These are phyloP conservation scores for Colaptes auratus DNA, from an alignment of 2,113 vertebrate genomes.

Conservation along the genomic window DNA sequence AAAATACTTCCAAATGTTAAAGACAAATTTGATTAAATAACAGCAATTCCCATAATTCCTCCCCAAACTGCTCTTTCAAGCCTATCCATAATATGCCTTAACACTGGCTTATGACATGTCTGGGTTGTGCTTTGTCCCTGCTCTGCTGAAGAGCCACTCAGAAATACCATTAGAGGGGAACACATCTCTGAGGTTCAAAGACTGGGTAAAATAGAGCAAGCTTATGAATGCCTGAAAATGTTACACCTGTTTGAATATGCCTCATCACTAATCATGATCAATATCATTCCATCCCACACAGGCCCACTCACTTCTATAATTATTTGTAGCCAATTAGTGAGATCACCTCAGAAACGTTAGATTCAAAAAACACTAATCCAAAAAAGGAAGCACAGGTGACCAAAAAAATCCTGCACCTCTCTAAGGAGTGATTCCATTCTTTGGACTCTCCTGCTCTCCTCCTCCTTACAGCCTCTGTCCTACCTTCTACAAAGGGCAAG, in stretches of 20 bases:
- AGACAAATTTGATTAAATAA: neutral
- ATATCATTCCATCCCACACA: constrained; percentile 35
- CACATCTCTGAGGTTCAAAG: constrained; percentile 40
- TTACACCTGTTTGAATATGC: constrained; percentile 1
- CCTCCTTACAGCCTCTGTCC: neutral
- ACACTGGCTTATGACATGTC: neutral
- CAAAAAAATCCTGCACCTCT: constrained; percentile 5
- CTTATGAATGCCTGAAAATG: constrained; percentile 26
- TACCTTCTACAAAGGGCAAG: neutral
- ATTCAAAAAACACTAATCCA: neutral
- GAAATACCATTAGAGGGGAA: neutral
- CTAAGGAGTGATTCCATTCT: neutral
- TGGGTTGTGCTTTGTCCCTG: constrained; percentile 4
- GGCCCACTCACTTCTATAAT: constrained; percentile 51
- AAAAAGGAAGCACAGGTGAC: neutral
- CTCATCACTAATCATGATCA: constrained; percentile 30
- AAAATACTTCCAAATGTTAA: constrained; percentile 4
- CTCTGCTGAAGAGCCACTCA: constrained; percentile 4
- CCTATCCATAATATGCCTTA: neutral
- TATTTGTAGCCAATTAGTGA: constrained; percentile 46
- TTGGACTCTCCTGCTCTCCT: neutral
- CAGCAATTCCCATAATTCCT: constrained; percentile 35
- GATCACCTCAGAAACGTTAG: constrained; percentile 25
- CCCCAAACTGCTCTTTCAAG: constrained; percentile 27
- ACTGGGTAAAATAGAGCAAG: constrained; percentile 30